These are phyloP conservation scores for Cheirogaleus major DNA, from an alignment of 2,797 vertebrate species.

Conservation along the genomic window DNA sequence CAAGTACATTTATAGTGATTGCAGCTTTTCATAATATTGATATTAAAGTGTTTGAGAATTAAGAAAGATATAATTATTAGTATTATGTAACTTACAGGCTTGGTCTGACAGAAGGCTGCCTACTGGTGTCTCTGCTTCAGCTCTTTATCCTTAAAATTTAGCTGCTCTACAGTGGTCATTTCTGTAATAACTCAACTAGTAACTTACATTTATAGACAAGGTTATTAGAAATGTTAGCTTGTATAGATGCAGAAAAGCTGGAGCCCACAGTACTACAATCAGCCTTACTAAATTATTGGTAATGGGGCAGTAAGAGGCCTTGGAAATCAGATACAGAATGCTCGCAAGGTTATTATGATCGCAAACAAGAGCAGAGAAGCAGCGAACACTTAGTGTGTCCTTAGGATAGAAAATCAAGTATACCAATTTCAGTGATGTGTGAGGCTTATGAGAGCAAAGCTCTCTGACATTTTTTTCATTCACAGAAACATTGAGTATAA, in stretches of 20 bases:
- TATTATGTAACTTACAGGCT: neutral
- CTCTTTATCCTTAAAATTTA: neutral
- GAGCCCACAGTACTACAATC: neutral
- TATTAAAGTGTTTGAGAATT: neutral
- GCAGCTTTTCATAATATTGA: neutral
- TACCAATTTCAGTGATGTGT: neutral
- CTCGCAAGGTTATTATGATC: neutral
- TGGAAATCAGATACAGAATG: neutral
- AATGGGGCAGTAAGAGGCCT: neutral
- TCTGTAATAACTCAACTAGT: neutral
- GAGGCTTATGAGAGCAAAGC: neutral
- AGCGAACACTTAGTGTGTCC: neutral
- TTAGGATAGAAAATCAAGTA: neutral
- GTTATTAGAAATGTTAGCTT: neutral
- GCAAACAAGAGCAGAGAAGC: neutral
- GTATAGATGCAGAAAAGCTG: neutral
- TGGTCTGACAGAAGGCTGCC: neutral
- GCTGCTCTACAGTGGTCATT: neutral
- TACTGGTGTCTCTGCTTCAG: neutral
- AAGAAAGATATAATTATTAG: neutral
- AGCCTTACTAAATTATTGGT: neutral
- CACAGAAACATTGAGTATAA: neutral
- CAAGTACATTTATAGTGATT: neutral
- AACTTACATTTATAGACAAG: neutral
- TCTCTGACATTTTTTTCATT: neutral